Evolutionary conservation across 2,113 vertebrate species (phyloP).

Genomic region (Erinaceus europaeus): DNA sequence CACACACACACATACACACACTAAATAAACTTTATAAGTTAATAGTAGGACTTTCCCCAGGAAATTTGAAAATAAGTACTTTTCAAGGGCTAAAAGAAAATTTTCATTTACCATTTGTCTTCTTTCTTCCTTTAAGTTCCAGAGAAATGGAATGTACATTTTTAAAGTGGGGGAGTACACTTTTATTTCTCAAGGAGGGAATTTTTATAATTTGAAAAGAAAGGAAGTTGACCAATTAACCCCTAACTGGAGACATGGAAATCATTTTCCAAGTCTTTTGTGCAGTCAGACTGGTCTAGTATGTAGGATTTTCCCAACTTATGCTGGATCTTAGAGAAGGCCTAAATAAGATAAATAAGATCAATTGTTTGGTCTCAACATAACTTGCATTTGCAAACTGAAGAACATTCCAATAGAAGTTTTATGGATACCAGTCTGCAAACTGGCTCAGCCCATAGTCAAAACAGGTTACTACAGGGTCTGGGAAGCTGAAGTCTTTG

Average conservation of each 20-base stretch:
- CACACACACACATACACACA: too few relatives aligned
- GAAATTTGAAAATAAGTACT: neutral
- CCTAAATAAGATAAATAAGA: conserved; percentile 84
- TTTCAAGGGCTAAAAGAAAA: conserved; percentile 47
- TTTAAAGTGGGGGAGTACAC: neutral
- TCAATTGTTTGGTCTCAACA: conserved; percentile 86
- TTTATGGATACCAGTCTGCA: conserved; percentile 68
- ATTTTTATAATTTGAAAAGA: conserved; percentile 82
- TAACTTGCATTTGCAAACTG: conserved; percentile 79
- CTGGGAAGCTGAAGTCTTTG: conserved; percentile 63
- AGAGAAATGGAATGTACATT: conserved; percentile 63
- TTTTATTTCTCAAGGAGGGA: conserved; percentile 68
- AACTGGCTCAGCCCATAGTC: conserved; percentile 57
- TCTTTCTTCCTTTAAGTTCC: conserved; percentile 70
- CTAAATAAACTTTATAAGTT: conserved; percentile 1
- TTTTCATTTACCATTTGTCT: conserved; percentile 61
- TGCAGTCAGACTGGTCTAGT: conserved; percentile 80
- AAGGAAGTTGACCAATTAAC: conserved; percentile 85
- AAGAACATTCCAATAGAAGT: conserved; percentile 76
- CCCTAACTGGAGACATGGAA: conserved; percentile 84
- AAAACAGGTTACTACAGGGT: conserved; percentile 65
- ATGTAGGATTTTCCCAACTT: conserved; percentile 82
- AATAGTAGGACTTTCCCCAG: neutral
- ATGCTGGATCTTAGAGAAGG: conserved; percentile 82
- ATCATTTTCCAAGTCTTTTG: conserved; percentile 86